Evolutionary conservation across 2,113 vertebrate genomes (phyloP).

Genomic region (Grammomys dolichurus): DNA sequence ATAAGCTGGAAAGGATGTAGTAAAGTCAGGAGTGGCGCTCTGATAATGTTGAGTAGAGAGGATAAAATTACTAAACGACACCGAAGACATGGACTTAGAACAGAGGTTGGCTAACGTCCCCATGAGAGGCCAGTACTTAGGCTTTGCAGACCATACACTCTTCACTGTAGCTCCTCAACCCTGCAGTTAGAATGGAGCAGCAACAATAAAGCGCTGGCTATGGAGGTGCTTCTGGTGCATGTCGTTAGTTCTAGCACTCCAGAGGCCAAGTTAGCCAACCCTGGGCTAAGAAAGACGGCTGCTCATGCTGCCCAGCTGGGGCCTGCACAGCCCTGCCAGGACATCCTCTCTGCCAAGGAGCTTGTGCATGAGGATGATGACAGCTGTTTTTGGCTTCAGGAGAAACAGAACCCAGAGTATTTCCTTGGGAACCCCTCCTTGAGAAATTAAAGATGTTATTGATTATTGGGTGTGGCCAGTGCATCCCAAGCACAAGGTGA

Average conservation of each 20-base stretch:
- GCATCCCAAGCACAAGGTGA: constrained; percentile 93
- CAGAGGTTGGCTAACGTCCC: neutral
- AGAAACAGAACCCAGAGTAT: constrained; percentile 88
- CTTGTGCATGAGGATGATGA: neutral
- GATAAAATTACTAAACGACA: neutral
- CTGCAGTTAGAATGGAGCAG: neutral
- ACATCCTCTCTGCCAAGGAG: no score
- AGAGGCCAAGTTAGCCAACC: neutral
- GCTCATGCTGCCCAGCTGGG: neutral
- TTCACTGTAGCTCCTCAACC: neutral
- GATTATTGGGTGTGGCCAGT: constrained; percentile 89
- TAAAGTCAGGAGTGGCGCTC: neutral
- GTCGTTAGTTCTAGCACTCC: neutral
- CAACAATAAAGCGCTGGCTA: neutral
- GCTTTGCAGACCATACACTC: rapidly evolving
- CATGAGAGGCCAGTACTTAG: neutral
- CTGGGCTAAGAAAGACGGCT: neutral
- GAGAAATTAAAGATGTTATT: constrained; percentile 87
- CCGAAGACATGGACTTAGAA: neutral
- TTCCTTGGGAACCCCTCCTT: constrained; percentile 73
- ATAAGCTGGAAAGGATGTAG: neutral
- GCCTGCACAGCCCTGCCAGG: rapidly evolving
- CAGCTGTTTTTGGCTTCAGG: constrained; percentile 81
- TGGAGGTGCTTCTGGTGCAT: neutral
- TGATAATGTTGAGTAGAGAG: neutral